Base-by-base conservation (phyloP, 1,140 invertebrate genomes). In the Hylaeus anthracinus region DNA sequence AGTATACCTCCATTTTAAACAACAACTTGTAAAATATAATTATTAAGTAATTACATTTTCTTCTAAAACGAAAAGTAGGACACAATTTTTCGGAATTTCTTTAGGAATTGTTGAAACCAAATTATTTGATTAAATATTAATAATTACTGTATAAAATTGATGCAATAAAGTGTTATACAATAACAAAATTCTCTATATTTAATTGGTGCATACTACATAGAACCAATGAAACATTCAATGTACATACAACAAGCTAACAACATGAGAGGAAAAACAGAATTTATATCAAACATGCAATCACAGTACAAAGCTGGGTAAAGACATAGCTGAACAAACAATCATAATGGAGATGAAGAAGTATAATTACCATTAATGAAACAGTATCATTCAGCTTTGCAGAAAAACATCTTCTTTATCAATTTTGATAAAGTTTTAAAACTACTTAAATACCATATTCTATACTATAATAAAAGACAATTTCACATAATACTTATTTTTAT, bases 281-380 rank as follows among this genome's bases (percentile, higher is more conserved):
- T 43, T 39, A 8, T 70, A 53, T 58, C 14, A 58, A 26, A 14
- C 37, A 5, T 64, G 37, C 37, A 73, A 65, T 66, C 51, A 61
- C n/a, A 14, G 5, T 12, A 43, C 26, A 43, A 45, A 9, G 5
- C n/a, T 14, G n/a, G 15, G 8, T 12, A 53, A 61, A 73, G 51
- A 37, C n/a, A 53, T 1, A 65, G 12, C 37, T 39, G 41, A 48
- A 6, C 45, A 55, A 8, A 45, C 2, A 26, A 64, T 26, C 3
- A 48, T 10, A 51, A 45, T 45, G 8, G 6, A 66, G 9, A 56
- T 66, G 37, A 14, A 3, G 8, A 45, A 45, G 26, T 55, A 75
- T 75, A 75, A 26, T 75, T 66, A 75, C 63, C 63, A 75, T 65
- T 66, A 56, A 75, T 14, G 55, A 15, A 65, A 66, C 6, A 75